Percentiles rank a stretch among this genome's conserved stretches.
Evolutionary conservation across 2,797 vertebrate genomes (phyloP).

Genomic region (Pogonophryne albipinna): DNA sequence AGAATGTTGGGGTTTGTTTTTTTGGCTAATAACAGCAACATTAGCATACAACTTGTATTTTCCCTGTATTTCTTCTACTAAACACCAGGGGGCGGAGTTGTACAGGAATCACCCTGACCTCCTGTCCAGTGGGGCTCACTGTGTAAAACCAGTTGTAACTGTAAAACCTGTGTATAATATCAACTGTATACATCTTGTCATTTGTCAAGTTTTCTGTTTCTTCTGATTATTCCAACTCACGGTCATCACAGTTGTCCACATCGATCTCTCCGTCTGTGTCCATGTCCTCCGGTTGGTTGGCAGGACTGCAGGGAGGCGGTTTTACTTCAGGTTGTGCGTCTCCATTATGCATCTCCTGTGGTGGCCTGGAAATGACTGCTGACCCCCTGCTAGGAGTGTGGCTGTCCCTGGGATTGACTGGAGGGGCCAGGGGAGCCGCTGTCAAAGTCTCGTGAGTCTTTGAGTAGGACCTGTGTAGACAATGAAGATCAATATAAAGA

Average conservation of each 20-base stretch:
- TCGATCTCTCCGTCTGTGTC: conserved; percentile 96
- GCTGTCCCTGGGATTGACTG: conserved; percentile 79
- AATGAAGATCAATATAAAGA: conserved; percentile 1
- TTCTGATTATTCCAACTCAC: conserved; percentile 81
- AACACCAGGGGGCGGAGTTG: conserved; percentile 70
- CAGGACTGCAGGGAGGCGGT: conserved; percentile 40
- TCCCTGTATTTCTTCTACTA: conserved; percentile 25
- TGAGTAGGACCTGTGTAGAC: conserved; percentile 84
- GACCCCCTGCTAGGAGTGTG: conserved; percentile 79
- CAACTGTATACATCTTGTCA: conserved; percentile 7
- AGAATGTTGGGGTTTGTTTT: background rate
- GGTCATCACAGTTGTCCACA: conserved; percentile 93
- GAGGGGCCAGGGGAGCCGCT: conserved; percentile 81
- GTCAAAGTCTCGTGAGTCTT: conserved; percentile 90
- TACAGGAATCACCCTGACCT: conserved; percentile 36
- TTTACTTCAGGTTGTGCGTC: conserved; percentile 74
- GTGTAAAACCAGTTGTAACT: conserved; percentile 43
- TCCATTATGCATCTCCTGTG: conserved; percentile 85
- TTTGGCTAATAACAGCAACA: background rate
- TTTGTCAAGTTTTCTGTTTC: conserved; percentile 5
- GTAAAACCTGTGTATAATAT: conserved; percentile 21
- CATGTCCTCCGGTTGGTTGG: conserved; percentile 83
- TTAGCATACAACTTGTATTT: background rate
- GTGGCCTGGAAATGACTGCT: conserved; percentile 72
- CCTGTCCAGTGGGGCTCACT: conserved; percentile 25